Conservation (phyloP, 2,888 invertebrate species). For the Netelia inedita region DNA sequence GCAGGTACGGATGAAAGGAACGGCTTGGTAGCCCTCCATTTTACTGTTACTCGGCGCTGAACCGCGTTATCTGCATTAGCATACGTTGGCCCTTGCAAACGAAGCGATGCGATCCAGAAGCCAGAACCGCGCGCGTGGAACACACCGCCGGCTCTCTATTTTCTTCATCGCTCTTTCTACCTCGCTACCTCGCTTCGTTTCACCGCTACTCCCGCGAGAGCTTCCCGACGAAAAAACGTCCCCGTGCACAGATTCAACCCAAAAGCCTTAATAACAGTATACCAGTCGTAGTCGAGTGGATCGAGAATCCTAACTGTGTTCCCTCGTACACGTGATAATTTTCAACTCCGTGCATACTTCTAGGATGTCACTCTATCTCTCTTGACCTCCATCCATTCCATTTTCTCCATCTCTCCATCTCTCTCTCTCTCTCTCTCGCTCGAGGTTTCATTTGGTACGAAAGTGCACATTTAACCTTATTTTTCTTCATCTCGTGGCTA, state of each 20-base stretch:
- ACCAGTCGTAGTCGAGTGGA: background rate
- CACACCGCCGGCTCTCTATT: constrained; percentile 78
- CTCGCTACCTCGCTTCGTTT: background rate
- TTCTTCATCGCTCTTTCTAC: constrained; percentile 71
- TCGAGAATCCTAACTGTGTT: constrained; percentile 1
- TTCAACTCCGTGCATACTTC: constrained; percentile 1
- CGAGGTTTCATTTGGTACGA: background rate
- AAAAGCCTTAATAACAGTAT: constrained; percentile 3
- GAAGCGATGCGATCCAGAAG: background rate
- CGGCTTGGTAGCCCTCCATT: background rate
- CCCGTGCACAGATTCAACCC: background rate
- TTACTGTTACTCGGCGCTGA: constrained; percentile 63
- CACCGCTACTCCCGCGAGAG: background rate
- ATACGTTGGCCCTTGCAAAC: constrained; percentile 77
- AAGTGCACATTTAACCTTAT: constrained; percentile 26
- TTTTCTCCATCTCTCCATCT: constrained; percentile 63
- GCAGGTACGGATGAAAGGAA: background rate
- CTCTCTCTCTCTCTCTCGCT: constrained; percentile 59
- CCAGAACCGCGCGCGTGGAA: background rate
- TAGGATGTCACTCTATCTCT: constrained; percentile 64
- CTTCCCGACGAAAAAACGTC: background rate
- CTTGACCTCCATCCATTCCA: constrained; percentile 19
- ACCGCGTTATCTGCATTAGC: constrained; percentile 79
- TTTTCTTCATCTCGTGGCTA: background rate
- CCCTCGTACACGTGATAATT: constrained; percentile 14